phyloP scores from a whole-genome alignment of 2,797 vertebrate genomes.

The Sarcoramphus papa region DNA sequence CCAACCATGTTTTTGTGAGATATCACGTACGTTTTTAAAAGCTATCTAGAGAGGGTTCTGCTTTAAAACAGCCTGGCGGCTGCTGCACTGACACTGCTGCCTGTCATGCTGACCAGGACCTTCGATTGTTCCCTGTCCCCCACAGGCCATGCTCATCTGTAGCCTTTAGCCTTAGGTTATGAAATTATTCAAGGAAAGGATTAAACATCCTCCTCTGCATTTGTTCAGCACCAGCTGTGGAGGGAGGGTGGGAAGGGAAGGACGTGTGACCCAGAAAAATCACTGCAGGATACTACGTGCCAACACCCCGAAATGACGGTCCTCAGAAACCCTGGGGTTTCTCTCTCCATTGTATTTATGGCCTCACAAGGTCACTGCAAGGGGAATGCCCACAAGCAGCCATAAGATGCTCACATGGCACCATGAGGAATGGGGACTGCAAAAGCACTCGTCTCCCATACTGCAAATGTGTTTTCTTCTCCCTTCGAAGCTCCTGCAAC shows the following conservation, averaged over 20 bases:
- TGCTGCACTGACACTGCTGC: background rate
- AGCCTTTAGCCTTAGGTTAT: slow-evolving; percentile 28
- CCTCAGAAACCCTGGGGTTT: background rate
- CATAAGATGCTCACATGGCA: background rate
- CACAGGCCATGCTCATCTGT: slow-evolving; percentile 2
- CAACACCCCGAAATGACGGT: background rate
- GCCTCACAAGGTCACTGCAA: background rate
- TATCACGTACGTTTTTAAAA: slow-evolving; percentile 51
- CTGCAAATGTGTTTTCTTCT: background rate
- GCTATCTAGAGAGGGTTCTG: slow-evolving; percentile 54
- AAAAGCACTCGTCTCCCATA: background rate
- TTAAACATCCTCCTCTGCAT: slow-evolving; percentile 16
- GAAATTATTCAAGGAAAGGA: slow-evolving; percentile 24
- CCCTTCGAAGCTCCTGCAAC: background rate
- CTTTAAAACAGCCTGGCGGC: slow-evolving; percentile 19
- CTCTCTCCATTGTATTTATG: background rate
- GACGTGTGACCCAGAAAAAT: background rate
- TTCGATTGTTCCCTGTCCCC: background rate
- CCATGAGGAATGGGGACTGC: background rate
- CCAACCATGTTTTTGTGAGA: slow-evolving; percentile 37
- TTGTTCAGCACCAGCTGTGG: slow-evolving; percentile 10
- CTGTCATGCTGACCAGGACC: background rate
- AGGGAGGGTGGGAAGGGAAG: slow-evolving; percentile 20
- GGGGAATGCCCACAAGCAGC: background rate
- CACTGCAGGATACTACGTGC: background rate